Conservation (phyloP, 2,113 vertebrate genomes). For the Axis porcinus region DNA sequence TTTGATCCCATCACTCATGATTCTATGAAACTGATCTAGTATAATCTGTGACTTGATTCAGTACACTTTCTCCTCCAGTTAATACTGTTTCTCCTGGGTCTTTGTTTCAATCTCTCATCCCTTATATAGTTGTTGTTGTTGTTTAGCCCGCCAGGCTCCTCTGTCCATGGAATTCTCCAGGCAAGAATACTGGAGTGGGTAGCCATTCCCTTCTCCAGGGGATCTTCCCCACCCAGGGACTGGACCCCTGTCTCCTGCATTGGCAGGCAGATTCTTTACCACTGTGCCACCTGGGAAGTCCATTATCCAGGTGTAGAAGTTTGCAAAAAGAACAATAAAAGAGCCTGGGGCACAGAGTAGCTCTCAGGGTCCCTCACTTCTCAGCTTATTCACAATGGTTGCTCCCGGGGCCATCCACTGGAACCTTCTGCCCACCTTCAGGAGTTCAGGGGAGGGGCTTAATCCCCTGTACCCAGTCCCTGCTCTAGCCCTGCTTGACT, state of each 20-base stretch:
- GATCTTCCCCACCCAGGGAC: not conserved
- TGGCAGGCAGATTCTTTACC: not conserved
- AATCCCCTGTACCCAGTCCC: not conserved
- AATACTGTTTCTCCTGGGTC: not conserved
- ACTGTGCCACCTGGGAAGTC: not conserved
- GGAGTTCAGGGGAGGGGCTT: not conserved
- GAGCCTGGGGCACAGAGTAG: not conserved
- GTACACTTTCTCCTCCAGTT: not conserved
- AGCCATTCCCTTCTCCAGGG: not conserved
- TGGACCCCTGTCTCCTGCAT: not conserved
- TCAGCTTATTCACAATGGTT: not conserved
- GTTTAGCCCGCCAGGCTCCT: not conserved
- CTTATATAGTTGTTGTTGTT: not conserved
- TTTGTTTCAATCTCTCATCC: not conserved
- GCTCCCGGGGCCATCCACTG: not conserved
- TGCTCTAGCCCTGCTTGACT: not conserved
- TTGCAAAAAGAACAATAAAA: not conserved
- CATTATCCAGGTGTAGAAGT: not conserved
- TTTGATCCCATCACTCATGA: not conserved
- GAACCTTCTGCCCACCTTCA: not conserved
- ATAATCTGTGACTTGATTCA: not conserved
- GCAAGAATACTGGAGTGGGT: not conserved
- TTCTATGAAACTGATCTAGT: not conserved
- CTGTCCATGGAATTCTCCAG: not conserved
- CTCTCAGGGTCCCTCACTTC: not conserved